Evolutionary conservation across 2,888 invertebrate species (phyloP), one percentile per base, ranked within the genome.

Genomic region (Acanthosepion esculentum): DNA sequence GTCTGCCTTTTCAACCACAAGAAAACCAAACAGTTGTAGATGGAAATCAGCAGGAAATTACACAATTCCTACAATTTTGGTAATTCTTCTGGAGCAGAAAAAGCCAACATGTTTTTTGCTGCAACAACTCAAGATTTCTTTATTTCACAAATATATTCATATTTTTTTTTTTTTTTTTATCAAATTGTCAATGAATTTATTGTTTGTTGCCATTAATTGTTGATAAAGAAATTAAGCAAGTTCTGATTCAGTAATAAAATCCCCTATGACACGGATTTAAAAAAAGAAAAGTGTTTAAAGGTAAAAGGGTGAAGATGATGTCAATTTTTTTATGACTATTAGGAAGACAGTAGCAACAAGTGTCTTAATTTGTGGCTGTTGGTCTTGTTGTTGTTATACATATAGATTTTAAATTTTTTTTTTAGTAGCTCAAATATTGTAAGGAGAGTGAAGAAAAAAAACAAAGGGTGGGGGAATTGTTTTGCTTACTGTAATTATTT

Each of bases 141-240:
- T 78, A 78, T 78, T 78, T 78, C 78, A 78, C 78, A 78, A 78
- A n/a, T 78, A 15, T 78, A 78, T 78, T 78, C 78, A 78, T 78
- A n/a, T n/a, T n/a, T n/a, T 15, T 33, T 78, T 15, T 78, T 78
- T 78, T n/a, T 5, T 64, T 78, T 78, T 78, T 78, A 15, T 33
- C 12, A 78, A 78, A 78, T 78, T 33, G 78, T 78, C 78, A 33
- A 78, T 78, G 78, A n/a, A 78, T 78, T 78, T n/a, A 15, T 78
- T 78, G n/a, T 5, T 78, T 78, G 15, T n/a, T 15, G n/a, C 12
- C 78, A 33, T 59, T 59, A 23, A 6, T 59, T 59, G 59, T 78
- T n/a, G 78, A 78, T 78, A 78, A 78, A 78, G n/a, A 78, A 78
- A 78, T 41, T 15, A 78, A 78, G 78, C 78, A n/a, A n/a, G 15